These are phyloP conservation scores for Proterorhinus semilunaris DNA, from an alignment of 2,113 vertebrate species.

Conservation along the genomic window DNA sequence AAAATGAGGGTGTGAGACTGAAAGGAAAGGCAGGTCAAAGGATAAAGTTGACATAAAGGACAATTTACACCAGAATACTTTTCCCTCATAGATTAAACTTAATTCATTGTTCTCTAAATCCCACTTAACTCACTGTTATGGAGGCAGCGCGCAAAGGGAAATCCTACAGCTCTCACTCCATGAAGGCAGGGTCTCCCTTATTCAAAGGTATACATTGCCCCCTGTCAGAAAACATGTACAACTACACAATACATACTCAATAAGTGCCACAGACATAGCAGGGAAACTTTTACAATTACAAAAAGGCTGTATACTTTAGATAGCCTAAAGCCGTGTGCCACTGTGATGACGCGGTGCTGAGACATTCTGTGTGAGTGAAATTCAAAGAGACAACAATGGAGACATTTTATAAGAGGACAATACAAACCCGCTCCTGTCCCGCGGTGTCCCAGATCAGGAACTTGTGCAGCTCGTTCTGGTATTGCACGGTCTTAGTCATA, in stretches of 20 bases:
- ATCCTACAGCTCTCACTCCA: not conserved
- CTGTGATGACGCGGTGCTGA: not conserved
- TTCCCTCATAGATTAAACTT: constrained; percentile 15
- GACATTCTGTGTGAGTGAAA: constrained; percentile 6
- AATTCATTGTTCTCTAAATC: not conserved
- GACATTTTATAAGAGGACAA: not conserved
- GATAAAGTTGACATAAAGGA: constrained; percentile 10
- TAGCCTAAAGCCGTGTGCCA: not conserved
- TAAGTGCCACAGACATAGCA: constrained; percentile 2
- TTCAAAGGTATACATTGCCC: constrained; percentile 65
- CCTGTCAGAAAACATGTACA: constrained; percentile 58
- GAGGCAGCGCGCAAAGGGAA: not conserved
- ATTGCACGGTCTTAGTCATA: constrained; percentile 98
- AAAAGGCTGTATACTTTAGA: not conserved
- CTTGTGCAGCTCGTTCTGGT: constrained; percentile 95
- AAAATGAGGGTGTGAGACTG: not conserved
- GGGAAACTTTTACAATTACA: not conserved
- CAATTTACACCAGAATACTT: constrained; percentile 5
- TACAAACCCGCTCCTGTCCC: constrained; percentile 92
- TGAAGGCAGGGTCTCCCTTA: not conserved
- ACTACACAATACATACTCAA: constrained; percentile 55
- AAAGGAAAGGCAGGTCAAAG: not conserved
- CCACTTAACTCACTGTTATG: constrained; percentile 10
- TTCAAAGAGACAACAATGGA: not conserved
- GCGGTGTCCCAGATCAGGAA: constrained; percentile 98